A percentile compares a stretch with the other conserved stretches of the same genome.
phyloP scores from a whole-genome alignment of 2,113 vertebrate species.

The Lonchura striata region DNA sequence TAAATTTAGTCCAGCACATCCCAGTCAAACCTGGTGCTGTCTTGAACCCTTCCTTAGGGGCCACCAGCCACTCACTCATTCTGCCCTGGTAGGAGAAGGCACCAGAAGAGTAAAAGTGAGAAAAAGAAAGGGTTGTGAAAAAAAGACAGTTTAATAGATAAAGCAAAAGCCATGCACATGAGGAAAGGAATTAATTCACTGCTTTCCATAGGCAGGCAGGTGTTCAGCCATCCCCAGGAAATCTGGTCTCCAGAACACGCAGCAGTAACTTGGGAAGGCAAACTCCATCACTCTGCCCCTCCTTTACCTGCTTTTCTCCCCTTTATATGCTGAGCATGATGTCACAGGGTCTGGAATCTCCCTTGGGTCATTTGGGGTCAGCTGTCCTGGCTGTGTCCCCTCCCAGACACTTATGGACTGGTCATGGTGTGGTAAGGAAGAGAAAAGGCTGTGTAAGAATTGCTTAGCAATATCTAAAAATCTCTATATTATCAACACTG shows the following conservation, averaged over 20 bases:
- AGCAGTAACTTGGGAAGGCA: background rate
- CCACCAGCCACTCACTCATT: background rate
- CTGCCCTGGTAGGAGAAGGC: background rate
- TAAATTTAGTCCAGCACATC: background rate
- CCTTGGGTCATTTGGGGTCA: background rate
- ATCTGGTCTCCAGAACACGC: fast-evolving
- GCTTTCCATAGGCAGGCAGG: background rate
- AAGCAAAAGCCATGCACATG: fast-evolving
- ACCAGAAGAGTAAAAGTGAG: background rate
- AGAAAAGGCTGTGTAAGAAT: background rate
- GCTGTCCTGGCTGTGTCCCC: background rate
- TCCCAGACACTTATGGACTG: background rate
- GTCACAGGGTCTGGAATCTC: background rate
- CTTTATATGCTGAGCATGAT: background rate
- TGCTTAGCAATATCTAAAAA: background rate
- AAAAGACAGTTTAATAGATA: background rate
- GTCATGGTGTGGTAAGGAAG: too few relatives aligned
- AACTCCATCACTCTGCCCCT: background rate
- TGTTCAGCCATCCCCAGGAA: background rate
- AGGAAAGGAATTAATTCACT: background rate
- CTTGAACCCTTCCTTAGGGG: background rate
- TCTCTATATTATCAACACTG: background rate
- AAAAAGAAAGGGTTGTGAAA: background rate
- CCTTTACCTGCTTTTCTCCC: background rate
- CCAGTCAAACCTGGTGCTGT: background rate